Evolutionary conservation across 2,797 vertebrate species (phyloP), one percentile per base, ranked within the genome.

Genomic region (Paramormyrops hopkinsi): DNA sequence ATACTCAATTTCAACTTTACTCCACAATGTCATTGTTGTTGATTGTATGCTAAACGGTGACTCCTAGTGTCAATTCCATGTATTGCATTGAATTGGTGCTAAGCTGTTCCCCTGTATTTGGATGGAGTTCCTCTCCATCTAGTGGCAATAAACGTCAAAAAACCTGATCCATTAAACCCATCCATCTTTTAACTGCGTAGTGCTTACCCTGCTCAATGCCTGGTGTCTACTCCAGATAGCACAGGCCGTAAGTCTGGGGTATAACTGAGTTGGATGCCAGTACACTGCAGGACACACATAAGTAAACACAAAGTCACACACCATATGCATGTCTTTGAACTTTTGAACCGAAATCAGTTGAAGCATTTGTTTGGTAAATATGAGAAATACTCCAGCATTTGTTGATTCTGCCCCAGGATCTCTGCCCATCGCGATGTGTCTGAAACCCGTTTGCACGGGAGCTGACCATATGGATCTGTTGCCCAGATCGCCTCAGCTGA

Each of bases 1-100:
- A 87, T 44, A 59, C 51, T 87, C 86, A 87, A 11, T 33, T 87
- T 56, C 53, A 56, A 85, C 86, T 86, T 86, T 29, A 53, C 48
- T 46, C 51, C 46, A 87, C 53, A 87, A 59, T 87, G 17, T n/a
- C 33, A 19, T 86, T 33, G 53, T 7, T 33, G 29, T 7, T 44
- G 33, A 37, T 54, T 44, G 53, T 17, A 33, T 9, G 19, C 33
- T 87, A 33, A 59, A 37, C 19, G n/a, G 17, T 37, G 53, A 17
- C 51, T 12, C 29, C 86, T 41, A 5, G 51, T 87, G 51, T 41
- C 51, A 87, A 37, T 33, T 56, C 22, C 9, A 87, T 41, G 37
- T 8, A 56, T 56, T 87, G 51, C 51, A 56, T 33, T 56, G 12
- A 53, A 11, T 5, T 46, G 2, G n/a, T 50, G 83, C 44, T 29